phyloP scores from a whole-genome alignment of 2,888 invertebrate species.

The Acleris emargana region DNA sequence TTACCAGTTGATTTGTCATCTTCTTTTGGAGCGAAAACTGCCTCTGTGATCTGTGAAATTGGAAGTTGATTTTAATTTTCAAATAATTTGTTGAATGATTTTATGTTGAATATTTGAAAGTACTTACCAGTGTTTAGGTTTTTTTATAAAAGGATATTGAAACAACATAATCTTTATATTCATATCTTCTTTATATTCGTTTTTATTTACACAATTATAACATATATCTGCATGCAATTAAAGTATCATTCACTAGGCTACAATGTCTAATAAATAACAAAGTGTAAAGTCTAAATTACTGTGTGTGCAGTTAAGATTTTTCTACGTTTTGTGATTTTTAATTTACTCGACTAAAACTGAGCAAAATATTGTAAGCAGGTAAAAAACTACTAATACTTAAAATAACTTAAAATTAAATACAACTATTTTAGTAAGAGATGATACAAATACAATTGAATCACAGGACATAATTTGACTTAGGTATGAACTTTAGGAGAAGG shows the following conservation, averaged over 20 bases:
- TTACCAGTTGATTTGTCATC: slow-evolving; percentile 10
- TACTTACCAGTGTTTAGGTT: slow-evolving; percentile 29
- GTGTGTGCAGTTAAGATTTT: slow-evolving; percentile 8
- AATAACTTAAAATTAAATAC: slow-evolving; percentile 23
- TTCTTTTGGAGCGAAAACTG: slow-evolving; percentile 48
- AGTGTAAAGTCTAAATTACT: slow-evolving; percentile 38
- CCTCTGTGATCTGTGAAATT: slow-evolving; percentile 64
- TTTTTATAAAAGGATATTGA: slow-evolving; percentile 5
- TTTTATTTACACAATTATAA: slow-evolving; percentile 53
- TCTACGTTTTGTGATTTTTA: slow-evolving; percentile 13
- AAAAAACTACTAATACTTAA: slow-evolving; percentile 27
- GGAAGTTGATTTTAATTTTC: too few relatives aligned
- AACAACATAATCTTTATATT: slow-evolving; percentile 20
- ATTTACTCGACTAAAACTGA: slow-evolving; percentile 13
- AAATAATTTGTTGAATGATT: background rate
- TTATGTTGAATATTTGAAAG: slow-evolving; percentile 38
- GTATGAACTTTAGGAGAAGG: slow-evolving; percentile 1
- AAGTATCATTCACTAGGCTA: slow-evolving; percentile 42
- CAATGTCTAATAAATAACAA: slow-evolving; percentile 50
- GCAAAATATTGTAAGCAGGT: slow-evolving; percentile 21
- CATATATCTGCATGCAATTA: slow-evolving; percentile 46
- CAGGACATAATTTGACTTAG: slow-evolving; percentile 33
- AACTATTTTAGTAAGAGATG: slow-evolving; percentile 10
- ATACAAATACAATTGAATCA: slow-evolving; percentile 25
- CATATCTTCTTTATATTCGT: slow-evolving; percentile 44